These are phyloP conservation scores for Oncorhynchus gorbuscha DNA, from an alignment of 2,113 vertebrate genomes.

Conservation along the genomic window DNA sequence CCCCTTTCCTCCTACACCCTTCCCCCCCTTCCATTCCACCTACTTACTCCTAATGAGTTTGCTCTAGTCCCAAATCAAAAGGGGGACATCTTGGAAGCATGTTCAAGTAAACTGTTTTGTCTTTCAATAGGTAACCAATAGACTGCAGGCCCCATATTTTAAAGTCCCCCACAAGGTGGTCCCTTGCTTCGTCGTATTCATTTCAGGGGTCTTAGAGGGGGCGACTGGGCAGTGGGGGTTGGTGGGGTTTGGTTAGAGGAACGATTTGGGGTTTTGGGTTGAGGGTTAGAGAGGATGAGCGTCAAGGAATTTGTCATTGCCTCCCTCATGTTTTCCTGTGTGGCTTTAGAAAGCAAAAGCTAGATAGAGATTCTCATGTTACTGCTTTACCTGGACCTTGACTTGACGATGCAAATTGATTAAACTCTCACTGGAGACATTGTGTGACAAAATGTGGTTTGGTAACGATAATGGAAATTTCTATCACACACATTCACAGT, in stretches of 20 bases:
- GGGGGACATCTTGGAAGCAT: slow-evolving; percentile 32
- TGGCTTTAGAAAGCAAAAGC: too few species aligned
- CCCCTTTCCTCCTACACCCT: neutral
- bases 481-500: too few species aligned
- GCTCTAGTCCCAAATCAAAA: slow-evolving; percentile 34
- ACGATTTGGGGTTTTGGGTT: neutral
- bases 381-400: too few species aligned
- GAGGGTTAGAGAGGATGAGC: too few species aligned
- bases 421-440: too few species aligned
- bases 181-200: slow-evolving; percentile 56
- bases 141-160: slow-evolving; percentile 44
- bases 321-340: too few species aligned
- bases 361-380: too few species aligned
- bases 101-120: slow-evolving; percentile 57
- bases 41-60: slow-evolving; percentile 47
- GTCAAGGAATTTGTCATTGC: too few species aligned
- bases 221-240: slow-evolving; percentile 22
- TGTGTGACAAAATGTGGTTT: too few species aligned
- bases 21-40: slow-evolving; percentile 22
- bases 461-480: too few species aligned
- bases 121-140: slow-evolving; percentile 51
- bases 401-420: too few species aligned
- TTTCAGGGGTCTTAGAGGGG: slow-evolving; percentile 46
- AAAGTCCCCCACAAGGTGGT: slow-evolving; percentile 47
- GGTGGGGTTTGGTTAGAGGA: slow-evolving; percentile 8